Evolutionary conservation across 1,140 invertebrate species (phyloP).

Genomic region (Chionoecetes opilio): DNA sequence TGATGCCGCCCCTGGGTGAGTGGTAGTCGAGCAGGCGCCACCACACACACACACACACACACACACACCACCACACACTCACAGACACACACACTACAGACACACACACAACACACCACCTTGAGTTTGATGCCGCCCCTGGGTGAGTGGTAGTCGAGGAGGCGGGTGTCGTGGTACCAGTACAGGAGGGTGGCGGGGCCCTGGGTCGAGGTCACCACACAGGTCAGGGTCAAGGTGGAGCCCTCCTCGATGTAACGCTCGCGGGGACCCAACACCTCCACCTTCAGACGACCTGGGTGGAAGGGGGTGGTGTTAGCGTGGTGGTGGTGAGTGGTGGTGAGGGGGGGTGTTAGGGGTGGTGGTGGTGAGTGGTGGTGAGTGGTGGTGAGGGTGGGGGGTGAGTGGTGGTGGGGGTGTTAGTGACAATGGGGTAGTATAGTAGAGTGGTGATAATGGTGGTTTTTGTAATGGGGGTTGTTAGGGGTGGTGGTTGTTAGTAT

Average conservation of each 20-base stretch:
- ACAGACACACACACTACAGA: no score
- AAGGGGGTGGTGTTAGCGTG: background rate
- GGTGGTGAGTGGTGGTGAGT: background rate
- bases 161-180: conserved; percentile 49
- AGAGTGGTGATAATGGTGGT: no score
- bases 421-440: no score
- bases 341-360: background rate
- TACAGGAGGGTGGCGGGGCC: conserved; percentile 51
- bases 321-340: background rate
- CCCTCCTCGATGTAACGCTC: conserved; percentile 58
- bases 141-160: conserved; percentile 43
- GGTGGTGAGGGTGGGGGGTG: background rate
- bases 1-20: no score
- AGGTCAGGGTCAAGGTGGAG: conserved; percentile 46
- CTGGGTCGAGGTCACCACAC: background rate
- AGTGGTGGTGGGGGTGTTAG: background rate
- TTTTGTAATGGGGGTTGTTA: no score
- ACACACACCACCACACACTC: no score
- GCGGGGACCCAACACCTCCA: conserved; percentile 9
- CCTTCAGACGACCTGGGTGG: conserved; percentile 16
- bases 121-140: conserved; percentile 38
- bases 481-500: no score
- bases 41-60: no score
- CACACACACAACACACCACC: background rate
- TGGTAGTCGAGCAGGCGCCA: no score